A percentile compares a stretch with the other conserved stretches of the same genome.
phyloP scores from a whole-genome alignment of 2,113 vertebrate species.

The Ahaetulla prasina region DNA sequence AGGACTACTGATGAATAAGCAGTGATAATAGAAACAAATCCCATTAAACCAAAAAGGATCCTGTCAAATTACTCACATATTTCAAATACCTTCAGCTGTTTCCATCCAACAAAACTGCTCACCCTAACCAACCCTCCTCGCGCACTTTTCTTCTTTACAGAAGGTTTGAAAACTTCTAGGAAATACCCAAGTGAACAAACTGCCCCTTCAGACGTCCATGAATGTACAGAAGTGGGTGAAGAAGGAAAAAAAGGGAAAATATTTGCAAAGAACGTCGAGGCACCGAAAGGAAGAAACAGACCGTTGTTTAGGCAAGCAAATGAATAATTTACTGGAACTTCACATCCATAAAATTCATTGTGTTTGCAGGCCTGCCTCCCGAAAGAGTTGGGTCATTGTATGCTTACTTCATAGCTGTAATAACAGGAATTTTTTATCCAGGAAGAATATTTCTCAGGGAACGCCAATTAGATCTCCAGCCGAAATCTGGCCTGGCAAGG shows the following conservation, averaged over 20 bases:
- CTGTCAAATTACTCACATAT: neutral
- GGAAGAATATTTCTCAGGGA: neutral
- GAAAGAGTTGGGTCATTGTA: constrained; percentile 45
- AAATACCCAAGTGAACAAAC: constrained; percentile 5
- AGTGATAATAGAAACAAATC: neutral
- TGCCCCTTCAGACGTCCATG: constrained; percentile 21
- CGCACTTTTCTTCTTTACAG: neutral
- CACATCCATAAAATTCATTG: constrained; percentile 48
- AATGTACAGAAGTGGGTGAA: constrained; percentile 58
- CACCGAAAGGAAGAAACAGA: constrained; percentile 34
- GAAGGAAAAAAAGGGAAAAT: constrained; percentile 37
- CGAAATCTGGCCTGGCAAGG: neutral
- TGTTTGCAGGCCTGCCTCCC: neutral
- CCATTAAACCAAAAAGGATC: neutral
- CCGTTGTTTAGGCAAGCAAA: constrained; percentile 43
- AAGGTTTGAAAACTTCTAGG: constrained; percentile 20
- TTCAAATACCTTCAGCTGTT: neutral
- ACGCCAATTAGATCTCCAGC: neutral
- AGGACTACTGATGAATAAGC: neutral
- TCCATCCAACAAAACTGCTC: neutral
- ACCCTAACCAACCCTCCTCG: neutral
- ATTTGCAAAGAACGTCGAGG: constrained; percentile 40
- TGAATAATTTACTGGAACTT: constrained; percentile 44
- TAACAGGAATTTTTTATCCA: neutral
- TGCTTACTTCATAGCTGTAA: neutral